Evolutionary conservation across 1,140 invertebrate species (phyloP), one percentile per base, ranked within the genome.

Genomic region (Heterodera schachtii): DNA sequence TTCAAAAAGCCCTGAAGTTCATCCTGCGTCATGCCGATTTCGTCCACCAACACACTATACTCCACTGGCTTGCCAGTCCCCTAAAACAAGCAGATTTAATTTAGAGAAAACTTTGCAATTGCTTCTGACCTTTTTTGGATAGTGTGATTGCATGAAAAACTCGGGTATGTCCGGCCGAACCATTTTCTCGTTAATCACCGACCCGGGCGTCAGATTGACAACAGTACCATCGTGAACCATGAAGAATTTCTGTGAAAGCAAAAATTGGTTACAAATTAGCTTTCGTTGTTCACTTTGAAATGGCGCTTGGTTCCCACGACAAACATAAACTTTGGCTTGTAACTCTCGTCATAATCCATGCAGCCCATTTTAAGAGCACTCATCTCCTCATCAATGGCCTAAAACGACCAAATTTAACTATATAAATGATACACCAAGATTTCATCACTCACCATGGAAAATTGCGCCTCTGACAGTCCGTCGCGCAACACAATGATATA

Each of bases 61-160:
- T 83, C 73, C 5, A 85, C 81, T 9, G 81, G 69, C 60, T 82
- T 82, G 31, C 81, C 81, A 19, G 70, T 71, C 49, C 81, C 81
- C 81, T 82, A 43, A 74, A 81, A 43, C 73, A 46, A 31, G 31
- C 31, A 31, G 31, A 46, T 75, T 49, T 4, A 44, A 47, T 44
- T 75, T 19, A 5, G 3, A 46, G 5, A 75, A 16, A 19, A 4
- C 9, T 43, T 43, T 3, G 52, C 52, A 31, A n/a, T 80, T 75
- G 4, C 49, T 16, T 43, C 47, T 31, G 31, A 84, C 82, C 60
- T 82, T 83, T 7, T 84, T 69, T 16, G 83, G 83, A 11, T n/a
- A 74, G 67, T 84, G 83, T 4, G 84, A 85, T 64, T 85, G 83
- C 83, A 84, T 85, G 66, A 84, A 84, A 41, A 85, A 84, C 47